phyloP scores from a whole-genome alignment of 2,113 vertebrate genomes.

The Butorides virescens region DNA sequence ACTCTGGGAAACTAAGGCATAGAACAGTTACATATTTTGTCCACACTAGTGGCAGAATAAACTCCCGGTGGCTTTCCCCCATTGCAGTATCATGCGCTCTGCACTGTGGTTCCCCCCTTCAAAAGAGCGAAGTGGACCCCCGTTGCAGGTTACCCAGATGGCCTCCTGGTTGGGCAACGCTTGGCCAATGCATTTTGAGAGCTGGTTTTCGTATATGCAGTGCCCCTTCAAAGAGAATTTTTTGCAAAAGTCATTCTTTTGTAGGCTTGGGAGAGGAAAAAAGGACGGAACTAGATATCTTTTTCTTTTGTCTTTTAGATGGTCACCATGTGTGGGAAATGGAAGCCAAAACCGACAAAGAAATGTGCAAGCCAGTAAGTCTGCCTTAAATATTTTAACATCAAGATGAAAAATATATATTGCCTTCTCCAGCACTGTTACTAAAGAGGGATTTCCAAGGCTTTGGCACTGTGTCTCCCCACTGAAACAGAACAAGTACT shows the following conservation, averaged over 20 bases:
- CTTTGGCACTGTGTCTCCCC: slow-evolving; percentile 24
- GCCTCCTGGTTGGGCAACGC: background rate
- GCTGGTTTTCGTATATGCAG: background rate
- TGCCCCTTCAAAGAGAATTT: background rate
- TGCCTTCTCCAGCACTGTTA: slow-evolving; percentile 39
- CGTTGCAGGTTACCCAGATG: background rate
- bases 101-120: background rate
- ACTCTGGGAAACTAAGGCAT: background rate
- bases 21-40: background rate
- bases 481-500: slow-evolving; percentile 45
- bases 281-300: background rate
- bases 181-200: background rate
- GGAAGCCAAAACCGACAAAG: slow-evolving; percentile 94
- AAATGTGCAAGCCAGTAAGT: slow-evolving; percentile 94
- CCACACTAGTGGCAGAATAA: background rate
- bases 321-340: slow-evolving; percentile 98
- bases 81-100: accelerated
- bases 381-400: slow-evolving; percentile 49
- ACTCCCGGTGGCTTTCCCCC: background rate
- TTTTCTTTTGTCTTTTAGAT: slow-evolving; percentile 80
- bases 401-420: slow-evolving; percentile 19
- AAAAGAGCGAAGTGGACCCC: background rate
- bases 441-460: slow-evolving; percentile 57
- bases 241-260: background rate
- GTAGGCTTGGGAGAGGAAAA: background rate